Conservation (phyloP, 2,797 vertebrate genomes). For the Nasua narica region DNA sequence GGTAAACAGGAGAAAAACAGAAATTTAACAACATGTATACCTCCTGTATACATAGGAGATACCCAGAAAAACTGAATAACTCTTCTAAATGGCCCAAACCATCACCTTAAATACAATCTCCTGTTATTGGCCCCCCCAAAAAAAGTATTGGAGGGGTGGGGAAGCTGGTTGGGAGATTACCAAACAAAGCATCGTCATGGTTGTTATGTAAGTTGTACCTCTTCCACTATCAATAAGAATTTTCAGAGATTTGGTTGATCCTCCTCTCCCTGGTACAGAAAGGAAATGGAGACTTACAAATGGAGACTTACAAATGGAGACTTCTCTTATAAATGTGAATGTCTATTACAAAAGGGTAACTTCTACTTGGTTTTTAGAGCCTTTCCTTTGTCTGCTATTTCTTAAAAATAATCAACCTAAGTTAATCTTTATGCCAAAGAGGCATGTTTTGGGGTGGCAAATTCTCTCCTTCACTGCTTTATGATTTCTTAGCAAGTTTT, state of each 20-base stretch:
- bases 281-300: neutral
- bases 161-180: neutral
- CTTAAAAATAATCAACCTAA: neutral
- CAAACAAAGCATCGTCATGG: neutral
- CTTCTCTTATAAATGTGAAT: neutral
- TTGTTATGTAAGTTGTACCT: neutral
- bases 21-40: neutral
- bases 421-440: neutral
- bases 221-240: neutral
- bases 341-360: neutral
- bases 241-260: neutral
- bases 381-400: neutral
- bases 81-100: neutral
- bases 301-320: neutral
- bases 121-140: neutral
- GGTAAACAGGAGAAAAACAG: neutral
- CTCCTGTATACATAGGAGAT: neutral
- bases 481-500: conserved; percentile 59
- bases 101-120: neutral
- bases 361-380: neutral
- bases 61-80: neutral
- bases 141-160: neutral
- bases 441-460: neutral
- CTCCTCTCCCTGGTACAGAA: neutral
- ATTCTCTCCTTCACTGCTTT: conserved; percentile 9